Evolutionary conservation across 2,113 vertebrate species (phyloP), one percentile per base, ranked within the genome.

Genomic region (Oncorhynchus nerka): DNA sequence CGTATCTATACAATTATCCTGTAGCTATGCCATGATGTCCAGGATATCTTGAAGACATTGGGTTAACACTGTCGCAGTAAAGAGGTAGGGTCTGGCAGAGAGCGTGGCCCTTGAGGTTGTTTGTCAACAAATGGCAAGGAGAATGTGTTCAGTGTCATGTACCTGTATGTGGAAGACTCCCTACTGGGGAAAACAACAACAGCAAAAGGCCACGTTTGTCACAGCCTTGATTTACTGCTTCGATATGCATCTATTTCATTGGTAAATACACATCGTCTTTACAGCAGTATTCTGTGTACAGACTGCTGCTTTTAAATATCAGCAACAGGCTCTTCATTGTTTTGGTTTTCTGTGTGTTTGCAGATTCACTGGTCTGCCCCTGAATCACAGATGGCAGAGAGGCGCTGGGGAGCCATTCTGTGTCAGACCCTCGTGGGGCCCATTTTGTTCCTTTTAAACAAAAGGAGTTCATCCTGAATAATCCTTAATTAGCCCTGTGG

Each of bases 401-500:
- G 67, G 49, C 81, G 66, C 71, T 19, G 22, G 75, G 79, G 85
- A 87, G 72, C 72, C 75, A 66, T 83, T 85, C 84, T 80, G 67
- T 67, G 68, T n/a, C 49, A 65, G 77, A 62, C 62, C 67, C 83
- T 81, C 81, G 24, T 16, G 77, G 19, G 77, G 77, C 68, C 75
- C 28, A 71, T 83, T 83, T 71, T 64, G 49, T 76, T 80, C 78
- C 78, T 86, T 84, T 80, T 76, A 81, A 86, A 87, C 70, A 77
- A 83, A 84, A 86, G 79, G 70, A 84, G 78, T 86, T 88, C 78
- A 89, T 88, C 82, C 85, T 80, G 78, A 84, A 78, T 85, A 86
- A 85, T 86, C 85, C 86, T 91, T 90, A 87, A 90, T 87, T 88
- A 87, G 80, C 79, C 83, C 81, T 76, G 74, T 83, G 84, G 87